Evolutionary conservation across 2,888 invertebrate genomes (phyloP), one percentile per base, ranked within the genome.

Genomic region (Pandemis corylana): DNA sequence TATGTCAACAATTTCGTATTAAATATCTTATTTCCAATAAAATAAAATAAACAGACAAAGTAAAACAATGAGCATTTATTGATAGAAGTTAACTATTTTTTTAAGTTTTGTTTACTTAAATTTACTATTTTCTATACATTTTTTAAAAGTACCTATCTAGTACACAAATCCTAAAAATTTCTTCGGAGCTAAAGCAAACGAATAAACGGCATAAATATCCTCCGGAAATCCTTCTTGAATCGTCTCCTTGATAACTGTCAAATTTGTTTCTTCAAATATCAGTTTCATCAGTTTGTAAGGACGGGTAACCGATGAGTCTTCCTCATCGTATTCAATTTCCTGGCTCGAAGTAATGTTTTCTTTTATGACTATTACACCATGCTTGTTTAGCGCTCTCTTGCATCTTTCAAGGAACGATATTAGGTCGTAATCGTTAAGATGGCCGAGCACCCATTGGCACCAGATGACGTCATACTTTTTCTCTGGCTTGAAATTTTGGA

Each of bases 371-470:
- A 93, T 89, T 2, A 92, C 80, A 0, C 92, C 91, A 20, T 89
- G 82, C 51, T 81, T 63, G 1, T 84, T 79, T 13, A 94, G 80
- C 5, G 87, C 81, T 15, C 80, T 76, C 42, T 98, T 92, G 86
- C 97, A 96, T 77, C 95, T 95, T 77, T 93, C 90, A 68, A 97
- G 95, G 85, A 97, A 99, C 28, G 94, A 88, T 41, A 98, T 90
- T 61, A 99, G 95, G 92, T 99, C 97, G 10, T 95, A 95, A 88
- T 99, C 98, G 3, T 96, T 97, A 64, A 99, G 92, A 87, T 99
- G 97, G 0, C 97, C 97, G 20, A 98, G 90, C 9, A 99, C 99
- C 99, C 99, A 99, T 86, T 99, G 99, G 82, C 97, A 96, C 99
- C 99, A 99, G 81, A 99, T 97, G 10, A 99, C 94, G 88, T 99